These are phyloP conservation scores for Lycaena phlaeas DNA, from an alignment of 2,888 invertebrate genomes.

Conservation along the genomic window DNA sequence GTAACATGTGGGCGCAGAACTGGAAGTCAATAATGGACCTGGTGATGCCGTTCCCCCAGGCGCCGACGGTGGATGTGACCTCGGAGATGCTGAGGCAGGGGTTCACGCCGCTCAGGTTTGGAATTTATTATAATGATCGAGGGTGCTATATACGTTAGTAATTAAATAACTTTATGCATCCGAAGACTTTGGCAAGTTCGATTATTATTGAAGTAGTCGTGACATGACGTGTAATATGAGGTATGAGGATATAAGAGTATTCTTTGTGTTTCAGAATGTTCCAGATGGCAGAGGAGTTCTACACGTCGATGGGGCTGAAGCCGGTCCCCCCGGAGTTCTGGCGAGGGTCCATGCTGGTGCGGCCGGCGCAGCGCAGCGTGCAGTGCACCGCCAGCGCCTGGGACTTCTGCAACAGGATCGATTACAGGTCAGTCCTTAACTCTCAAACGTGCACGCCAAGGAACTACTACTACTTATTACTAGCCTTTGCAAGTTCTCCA, in stretches of 20 bases:
- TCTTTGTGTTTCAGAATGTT: slow-evolving; percentile 76
- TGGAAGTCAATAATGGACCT: slow-evolving; percentile 84
- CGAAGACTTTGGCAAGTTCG: no score
- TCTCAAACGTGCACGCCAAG: no score
- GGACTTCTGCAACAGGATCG: slow-evolving; percentile 89
- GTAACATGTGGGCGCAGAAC: slow-evolving; percentile 89
- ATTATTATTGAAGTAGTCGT: no score
- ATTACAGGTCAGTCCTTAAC: no score
- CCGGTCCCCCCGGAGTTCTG: slow-evolving; percentile 89
- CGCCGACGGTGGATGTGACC: slow-evolving; percentile 81
- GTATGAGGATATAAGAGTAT: neutral
- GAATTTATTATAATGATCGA: neutral
- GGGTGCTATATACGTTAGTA: neutral
- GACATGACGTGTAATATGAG: neutral
- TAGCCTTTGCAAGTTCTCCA: no score
- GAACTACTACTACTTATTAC: no score
- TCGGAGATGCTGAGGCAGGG: slow-evolving; percentile 83
- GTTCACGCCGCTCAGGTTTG: slow-evolving; percentile 79
- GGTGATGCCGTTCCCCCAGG: slow-evolving; percentile 82
- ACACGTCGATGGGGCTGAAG: slow-evolving; percentile 84
- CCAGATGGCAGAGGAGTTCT: slow-evolving; percentile 88
- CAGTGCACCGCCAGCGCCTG: slow-evolving; percentile 86
- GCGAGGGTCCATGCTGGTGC: slow-evolving; percentile 84
- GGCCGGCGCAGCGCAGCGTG: slow-evolving; percentile 79
- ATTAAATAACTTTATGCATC: no score